Conservation (phyloP, 1,140 invertebrate genomes). For the Teleogryllus occipitalis region DNA sequence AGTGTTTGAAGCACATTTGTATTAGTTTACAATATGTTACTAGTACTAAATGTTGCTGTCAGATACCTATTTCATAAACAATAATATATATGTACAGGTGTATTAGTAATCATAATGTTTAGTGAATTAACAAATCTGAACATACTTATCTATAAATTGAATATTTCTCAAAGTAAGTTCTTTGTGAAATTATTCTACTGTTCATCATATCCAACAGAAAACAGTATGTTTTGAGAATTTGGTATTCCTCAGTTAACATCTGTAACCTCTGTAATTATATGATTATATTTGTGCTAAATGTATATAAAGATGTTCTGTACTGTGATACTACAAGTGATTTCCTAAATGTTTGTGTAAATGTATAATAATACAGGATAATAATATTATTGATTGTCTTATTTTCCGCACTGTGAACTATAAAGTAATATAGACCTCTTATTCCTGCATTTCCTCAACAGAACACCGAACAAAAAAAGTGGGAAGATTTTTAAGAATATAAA, state of each 20-base stretch:
- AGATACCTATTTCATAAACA: not conserved
- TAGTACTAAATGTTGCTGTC: not conserved
- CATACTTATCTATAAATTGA: too few species aligned
- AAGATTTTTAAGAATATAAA: too few species aligned
- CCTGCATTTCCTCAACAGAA: too few species aligned
- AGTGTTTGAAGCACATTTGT: not conserved
- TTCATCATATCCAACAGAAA: too few species aligned
- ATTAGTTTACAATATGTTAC: not conserved
- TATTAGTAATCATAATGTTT: not conserved
- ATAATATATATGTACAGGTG: not conserved
- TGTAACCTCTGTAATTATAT: too few species aligned
- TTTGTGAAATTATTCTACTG: too few species aligned
- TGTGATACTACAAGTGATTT: not conserved
- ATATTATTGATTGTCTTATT: not conserved
- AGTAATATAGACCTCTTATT: too few species aligned
- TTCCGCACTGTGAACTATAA: not conserved
- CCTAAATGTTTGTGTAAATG: not conserved
- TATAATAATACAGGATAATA: not conserved
- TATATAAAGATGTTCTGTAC: not conserved
- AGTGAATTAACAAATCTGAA: not conserved
- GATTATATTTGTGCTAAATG: too few species aligned
- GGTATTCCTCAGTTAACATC: too few species aligned
- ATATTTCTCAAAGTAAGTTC: too few species aligned
- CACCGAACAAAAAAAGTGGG: too few species aligned
- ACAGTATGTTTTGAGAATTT: too few species aligned